These are phyloP conservation scores for Chymomyza amoena DNA, from an alignment of 2,888 invertebrate genomes.

Conservation along the genomic window DNA sequence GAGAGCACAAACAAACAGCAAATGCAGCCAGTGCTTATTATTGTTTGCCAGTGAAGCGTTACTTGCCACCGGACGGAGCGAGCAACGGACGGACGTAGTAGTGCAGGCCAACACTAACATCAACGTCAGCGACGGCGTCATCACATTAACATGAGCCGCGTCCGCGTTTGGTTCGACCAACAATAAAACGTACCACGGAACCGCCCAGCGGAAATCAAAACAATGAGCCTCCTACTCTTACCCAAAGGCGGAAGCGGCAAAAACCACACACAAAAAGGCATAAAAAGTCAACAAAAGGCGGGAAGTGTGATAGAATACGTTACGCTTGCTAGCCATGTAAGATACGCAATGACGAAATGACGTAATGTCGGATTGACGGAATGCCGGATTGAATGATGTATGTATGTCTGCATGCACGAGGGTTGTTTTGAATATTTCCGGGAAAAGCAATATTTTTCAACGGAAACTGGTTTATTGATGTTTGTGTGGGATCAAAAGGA, in stretches of 20 bases:
- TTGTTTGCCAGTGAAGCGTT: slow-evolving; percentile 57
- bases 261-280: neutral
- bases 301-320: slow-evolving; percentile 29
- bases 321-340: neutral
- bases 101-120: slow-evolving; percentile 15
- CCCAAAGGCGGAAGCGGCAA: slow-evolving; percentile 40
- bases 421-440: slow-evolving; percentile 22
- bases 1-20: slow-evolving; percentile 46
- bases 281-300: slow-evolving; percentile 32
- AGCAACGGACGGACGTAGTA: slow-evolving; percentile 1
- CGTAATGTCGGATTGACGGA: neutral
- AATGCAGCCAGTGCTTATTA: slow-evolving; percentile 58
- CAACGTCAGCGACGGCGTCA: slow-evolving; percentile 9
- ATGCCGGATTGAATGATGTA: slow-evolving; percentile 1
- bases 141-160: slow-evolving; percentile 31
- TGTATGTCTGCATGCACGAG: slow-evolving; percentile 27
- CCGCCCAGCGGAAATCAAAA: slow-evolving; percentile 57
- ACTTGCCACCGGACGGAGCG: slow-evolving; percentile 6
- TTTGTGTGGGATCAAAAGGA: too few species aligned
- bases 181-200: neutral
- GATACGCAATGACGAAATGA: neutral
- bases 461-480: too few species aligned
- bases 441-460: too few species aligned
- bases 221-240: slow-evolving; percentile 44
- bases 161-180: neutral